These are phyloP conservation scores for Dermochelys coriacea DNA, from an alignment of 2,797 vertebrate genomes.

Conservation along the genomic window DNA sequence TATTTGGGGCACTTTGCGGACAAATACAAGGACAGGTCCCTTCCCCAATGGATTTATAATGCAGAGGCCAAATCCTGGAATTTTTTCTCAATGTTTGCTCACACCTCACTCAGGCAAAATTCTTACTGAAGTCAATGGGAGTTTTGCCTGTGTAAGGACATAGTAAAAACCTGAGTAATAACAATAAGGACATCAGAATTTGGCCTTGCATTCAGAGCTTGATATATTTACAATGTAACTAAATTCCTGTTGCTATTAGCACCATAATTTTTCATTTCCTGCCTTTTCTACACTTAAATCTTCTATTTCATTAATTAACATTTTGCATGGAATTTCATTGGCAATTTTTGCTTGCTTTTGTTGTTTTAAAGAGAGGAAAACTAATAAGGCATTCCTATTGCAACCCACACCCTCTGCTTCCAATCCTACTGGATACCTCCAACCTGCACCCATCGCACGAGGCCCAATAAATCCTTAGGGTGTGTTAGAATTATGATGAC, in stretches of 20 bases:
- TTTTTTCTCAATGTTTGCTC: not conserved
- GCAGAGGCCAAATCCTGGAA: not conserved
- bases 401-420: not conserved
- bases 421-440: not conserved
- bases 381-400: not conserved
- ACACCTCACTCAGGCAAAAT: not conserved
- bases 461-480: not conserved
- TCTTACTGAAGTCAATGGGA: rapidly evolving
- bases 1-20: not conserved
- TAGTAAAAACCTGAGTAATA: not conserved
- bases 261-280: not conserved
- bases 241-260: not conserved
- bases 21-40: not conserved
- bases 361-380: not conserved
- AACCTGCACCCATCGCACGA: not conserved
- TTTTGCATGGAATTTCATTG: not conserved
- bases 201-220: not conserved
- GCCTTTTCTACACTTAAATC: not conserved
- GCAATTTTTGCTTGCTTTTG: rapidly evolving
- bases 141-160: not conserved
- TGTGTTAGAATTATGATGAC: not conserved
- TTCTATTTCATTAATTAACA: not conserved
- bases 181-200: not conserved
- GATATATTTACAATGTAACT: not conserved
- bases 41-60: not conserved